Base-by-base conservation (phyloP, 2,797 vertebrate species). In the Fratercula arctica region DNA sequence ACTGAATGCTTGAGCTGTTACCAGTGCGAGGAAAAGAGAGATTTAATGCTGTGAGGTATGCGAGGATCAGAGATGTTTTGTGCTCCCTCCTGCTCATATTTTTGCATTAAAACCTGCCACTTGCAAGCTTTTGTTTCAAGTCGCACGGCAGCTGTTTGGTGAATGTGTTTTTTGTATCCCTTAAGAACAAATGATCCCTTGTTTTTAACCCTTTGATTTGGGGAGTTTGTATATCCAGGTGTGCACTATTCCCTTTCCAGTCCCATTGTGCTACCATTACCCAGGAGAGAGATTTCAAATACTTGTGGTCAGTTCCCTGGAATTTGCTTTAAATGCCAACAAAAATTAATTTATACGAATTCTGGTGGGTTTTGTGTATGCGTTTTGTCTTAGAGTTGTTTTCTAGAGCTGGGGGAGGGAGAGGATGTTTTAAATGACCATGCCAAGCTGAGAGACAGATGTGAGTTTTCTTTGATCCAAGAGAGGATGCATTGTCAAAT, bases 201-300 rank as follows among this genome's bases (percentile, higher is more conserved):
- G 94, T 95, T 88, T 97, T 97, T 97, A 97, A 96, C 94, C 89
- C 96, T 95, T 97, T 95, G 89, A 90, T 95, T 96, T 54, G 72
- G 45, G 31, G 21, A 82, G 56, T 93, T 90, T 95, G 90, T 92
- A 59, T 96, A 91, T 94, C 93, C 97, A 97, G 95, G 96, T 97
- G 96, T 82, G 79, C 83, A 13, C 85, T 8, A 17, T 75, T 94
- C 85, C 83, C 51, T 92, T 90, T 93, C 69, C 85, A 87, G 28
- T 91, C 75, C 69, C 77, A 91, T 93, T 95, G 89, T 94, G 93
- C 82, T 93, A 33, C 51, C 54, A 29, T 75, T 94, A 73, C 80
- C 73, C 96, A 88, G 51, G 76, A 93, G 94, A 93, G 43, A 90
- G 45, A 76, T 95, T 97, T 95, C 69, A 94, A 70, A 93, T 96